Evolutionary conservation across 2,888 invertebrate genomes (phyloP), one percentile per base, ranked within the genome.

Genomic region (Pterostichus niger): DNA sequence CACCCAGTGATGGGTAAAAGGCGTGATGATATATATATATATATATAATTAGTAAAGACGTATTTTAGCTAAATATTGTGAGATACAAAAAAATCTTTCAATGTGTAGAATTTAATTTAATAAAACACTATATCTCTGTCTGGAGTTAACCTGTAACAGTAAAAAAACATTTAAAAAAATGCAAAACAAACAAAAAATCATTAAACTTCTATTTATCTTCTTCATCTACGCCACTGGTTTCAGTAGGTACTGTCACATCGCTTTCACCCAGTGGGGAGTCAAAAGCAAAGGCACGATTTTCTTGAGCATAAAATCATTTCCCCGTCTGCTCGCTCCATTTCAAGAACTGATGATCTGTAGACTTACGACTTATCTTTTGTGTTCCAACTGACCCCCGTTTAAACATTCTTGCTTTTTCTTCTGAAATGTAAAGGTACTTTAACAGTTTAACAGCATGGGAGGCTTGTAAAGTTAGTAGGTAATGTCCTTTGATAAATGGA

Each of bases 401-500:
- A 64, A 64, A 35, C 64, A 64, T 71, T 44, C 44, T 15, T 24
- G 52, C 68, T 71, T 71, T 17, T 71, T 40, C 13, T 13, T 44
- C 17, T 15, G 40, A 44, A 40, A 71, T 15, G 44, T 71, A 71
- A 71, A 71, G 68, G 17, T 71, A 71, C 44, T 71, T 71, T 71
- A 15, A 64, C 68, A 44, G 44, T 71, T 71, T 71, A 15, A 64
- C 68, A 44, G 44, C 68, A 15, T 9, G 44, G 56, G 56, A 9
- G 40, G 15, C 17, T 44, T 71, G 46, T 71, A 13, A 71, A 68
- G 17, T 40, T 7, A 11, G 54, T 54, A 13, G 7, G 15, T 59
- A 35, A 31, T 13, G 33, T 13, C 13, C 10, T 71, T 56, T 71
- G 68, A 71, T 44, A 71, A 71, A 71, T 71, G 46, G 68, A 71